Evolutionary conservation across 2,113 vertebrate species (phyloP), one percentile per base, ranked within the genome.

Genomic region (Hippopotamus amphibius): DNA sequence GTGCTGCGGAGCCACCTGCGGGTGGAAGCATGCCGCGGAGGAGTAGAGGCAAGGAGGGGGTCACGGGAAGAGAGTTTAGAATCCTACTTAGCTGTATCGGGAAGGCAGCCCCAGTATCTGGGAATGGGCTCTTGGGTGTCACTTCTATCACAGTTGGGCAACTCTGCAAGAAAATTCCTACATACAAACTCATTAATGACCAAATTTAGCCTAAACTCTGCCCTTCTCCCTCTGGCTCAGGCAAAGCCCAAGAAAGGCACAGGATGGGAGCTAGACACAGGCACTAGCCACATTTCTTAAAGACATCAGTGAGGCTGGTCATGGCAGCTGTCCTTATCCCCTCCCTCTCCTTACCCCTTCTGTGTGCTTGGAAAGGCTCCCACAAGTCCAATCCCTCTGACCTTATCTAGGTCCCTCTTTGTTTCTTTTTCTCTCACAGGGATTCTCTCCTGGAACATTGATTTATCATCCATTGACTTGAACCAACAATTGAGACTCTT

Each of bases 401-500:
- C 46, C 37, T 96, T 68, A 88, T 66, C 72, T 89, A 90, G 77
- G 85, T 80, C 59, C 13, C 17, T 95, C 74, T 94, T 65, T 96
- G 7, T 77, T 81, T 90, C 61, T 95, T 81, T 90, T 77, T 94
- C 80, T 92, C 50, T 93, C 55, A 66, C 98, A 99, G 99, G 99
- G 83, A 98, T 99, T 96, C 99, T 98, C 9, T 99, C 99, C 33
- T 99, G 99, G 99, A 98, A 98, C 37, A 97, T 99, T 28, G 98
- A 99, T 88, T 96, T 99, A 96, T 97, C 98, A 0, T 97, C 98
- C 50, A 99, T 99, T 96, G 99, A 99, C 98, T 98, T 99, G 98
- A 99, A 99, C 98, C 98, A 99, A 97, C 99, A 99, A 74, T 99
- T 99, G 96, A 99, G 98, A 97, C 99, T 99, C 96, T 99, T 99